Evolutionary conservation across 2,888 invertebrate genomes (phyloP).

Genomic region (Drosophila paucipuncta): DNA sequence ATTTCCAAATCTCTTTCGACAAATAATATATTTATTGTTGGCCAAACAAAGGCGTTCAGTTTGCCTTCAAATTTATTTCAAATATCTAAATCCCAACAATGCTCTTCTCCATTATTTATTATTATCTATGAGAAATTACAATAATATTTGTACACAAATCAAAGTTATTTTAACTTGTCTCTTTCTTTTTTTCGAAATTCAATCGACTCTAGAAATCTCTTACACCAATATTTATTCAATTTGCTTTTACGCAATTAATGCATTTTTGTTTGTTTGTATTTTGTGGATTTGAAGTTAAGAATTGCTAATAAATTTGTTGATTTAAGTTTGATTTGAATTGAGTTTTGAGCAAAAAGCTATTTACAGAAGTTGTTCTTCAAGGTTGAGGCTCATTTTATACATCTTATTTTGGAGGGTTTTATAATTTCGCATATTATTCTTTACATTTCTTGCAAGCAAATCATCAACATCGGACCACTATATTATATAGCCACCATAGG

Average conservation of each 20-base stretch:
- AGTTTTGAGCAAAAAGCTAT: neutral
- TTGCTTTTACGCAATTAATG: neutral
- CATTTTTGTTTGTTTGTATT: neutral
- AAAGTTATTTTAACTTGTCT: neutral
- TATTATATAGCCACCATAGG: neutral
- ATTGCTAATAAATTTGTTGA: neutral
- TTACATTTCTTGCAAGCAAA: too few relatives aligned
- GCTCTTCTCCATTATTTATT: neutral
- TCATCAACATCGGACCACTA: neutral
- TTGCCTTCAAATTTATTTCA: neutral
- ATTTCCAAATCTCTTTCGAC: constrained; percentile 35
- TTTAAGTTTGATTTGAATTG: neutral
- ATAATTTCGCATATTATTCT: neutral
- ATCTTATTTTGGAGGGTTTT: neutral
- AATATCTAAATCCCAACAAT: neutral
- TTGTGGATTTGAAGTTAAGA: neutral
- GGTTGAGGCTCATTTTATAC: neutral
- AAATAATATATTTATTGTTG: constrained; percentile 28
- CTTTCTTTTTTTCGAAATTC: neutral
- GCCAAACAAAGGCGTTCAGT: neutral
- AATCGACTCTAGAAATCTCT: neutral
- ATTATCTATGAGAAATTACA: neutral
- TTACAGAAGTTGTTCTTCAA: neutral
- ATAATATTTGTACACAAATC: neutral
- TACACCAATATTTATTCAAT: neutral